Evolutionary conservation across 2,888 invertebrate species (phyloP), one percentile per base, ranked within the genome.

Genomic region (Malthinus seriepunctatus): DNA sequence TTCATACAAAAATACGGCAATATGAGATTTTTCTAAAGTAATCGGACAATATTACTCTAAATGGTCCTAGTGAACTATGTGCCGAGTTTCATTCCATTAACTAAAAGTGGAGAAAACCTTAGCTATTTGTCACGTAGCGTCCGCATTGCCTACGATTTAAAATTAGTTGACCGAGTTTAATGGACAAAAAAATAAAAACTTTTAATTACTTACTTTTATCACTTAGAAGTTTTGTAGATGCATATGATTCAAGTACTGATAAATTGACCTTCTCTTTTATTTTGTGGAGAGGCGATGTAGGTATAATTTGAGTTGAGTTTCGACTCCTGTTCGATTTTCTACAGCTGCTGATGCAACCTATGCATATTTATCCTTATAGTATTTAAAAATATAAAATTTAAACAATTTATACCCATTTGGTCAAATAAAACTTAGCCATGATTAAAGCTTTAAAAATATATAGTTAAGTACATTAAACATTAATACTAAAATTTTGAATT

Each of bases 401-500:
- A 15, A 42, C 15, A 9, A 6, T 42, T 42, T 6, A 23, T 56
- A 50, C 56, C 56, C 50, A 56, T 56, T 50, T 44, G n/a, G 35
- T 32, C 34, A 23, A 11, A 35, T 23, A 38, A 37, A 50, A 33
- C 10, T 32, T 14, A 8, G 31, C 45, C 56, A 56, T 55, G 33
- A 11, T 56, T 45, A 50, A 15, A 23, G n/a, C 4, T 12, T 8
- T 11, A 37, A 32, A n/a, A 10, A 38, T 33, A 9, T 12, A 42
- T 45, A 39, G 42, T 12, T 32, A 48, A 42, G 31, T 42, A 45
- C 56, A 56, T 50, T 32, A 56, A 56, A 44, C 56, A 50, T 56
- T 44, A 50, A 53, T 37, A 53, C 53, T 46, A 44, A 23, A 50
- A 56, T 37, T 35, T 50, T 8, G 49, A 42, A 15, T 45, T 45